Evolutionary conservation across 1,140 invertebrate genomes (phyloP).

Genomic region (Drosophila azteca): DNA sequence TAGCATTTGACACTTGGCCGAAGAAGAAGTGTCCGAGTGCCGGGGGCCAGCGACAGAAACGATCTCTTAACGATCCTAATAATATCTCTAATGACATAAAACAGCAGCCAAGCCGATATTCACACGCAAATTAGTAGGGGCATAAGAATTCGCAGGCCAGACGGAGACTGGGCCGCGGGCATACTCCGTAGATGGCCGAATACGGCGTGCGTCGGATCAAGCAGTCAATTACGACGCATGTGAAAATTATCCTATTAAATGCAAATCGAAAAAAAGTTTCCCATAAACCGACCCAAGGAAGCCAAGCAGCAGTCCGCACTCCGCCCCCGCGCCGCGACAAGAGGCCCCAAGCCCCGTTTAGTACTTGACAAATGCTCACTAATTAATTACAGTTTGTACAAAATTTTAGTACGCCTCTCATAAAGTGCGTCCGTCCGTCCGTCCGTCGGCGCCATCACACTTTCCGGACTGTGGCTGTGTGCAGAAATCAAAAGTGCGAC

Average conservation of each 20-base stretch:
- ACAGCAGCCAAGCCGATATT: conserved; percentile 62
- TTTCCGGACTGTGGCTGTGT: conserved; percentile 36
- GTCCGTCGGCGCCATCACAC: neutral
- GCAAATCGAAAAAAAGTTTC: conserved; percentile 70
- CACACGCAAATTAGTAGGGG: conserved; percentile 83
- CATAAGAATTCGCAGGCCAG: conserved; percentile 75
- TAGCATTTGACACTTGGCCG: conserved; percentile 68
- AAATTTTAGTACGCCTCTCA: conserved; percentile 81
- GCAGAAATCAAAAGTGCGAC: conserved; percentile 79
- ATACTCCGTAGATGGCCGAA: conserved; percentile 37
- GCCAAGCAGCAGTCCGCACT: no score
- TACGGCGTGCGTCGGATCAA: conserved; percentile 28
- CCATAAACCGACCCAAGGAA: conserved; percentile 7
- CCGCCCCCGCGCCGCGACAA: neutral
- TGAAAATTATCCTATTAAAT: conserved; percentile 84
- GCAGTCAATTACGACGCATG: conserved; percentile 76
- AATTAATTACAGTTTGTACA: conserved; percentile 84
- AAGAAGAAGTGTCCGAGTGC: conserved; percentile 45
- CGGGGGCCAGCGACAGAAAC: conserved; percentile 74
- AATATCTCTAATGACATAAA: conserved; percentile 80
- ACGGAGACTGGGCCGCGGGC: conserved; percentile 54
- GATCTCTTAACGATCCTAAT: conserved; percentile 77
- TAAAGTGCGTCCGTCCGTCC: conserved; percentile 76
- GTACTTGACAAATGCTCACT: conserved; percentile 84
- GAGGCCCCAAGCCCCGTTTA: conserved; percentile 53